Evolutionary conservation across 2,888 invertebrate genomes (phyloP).

Genomic region (Lepidochitona cinerea): DNA sequence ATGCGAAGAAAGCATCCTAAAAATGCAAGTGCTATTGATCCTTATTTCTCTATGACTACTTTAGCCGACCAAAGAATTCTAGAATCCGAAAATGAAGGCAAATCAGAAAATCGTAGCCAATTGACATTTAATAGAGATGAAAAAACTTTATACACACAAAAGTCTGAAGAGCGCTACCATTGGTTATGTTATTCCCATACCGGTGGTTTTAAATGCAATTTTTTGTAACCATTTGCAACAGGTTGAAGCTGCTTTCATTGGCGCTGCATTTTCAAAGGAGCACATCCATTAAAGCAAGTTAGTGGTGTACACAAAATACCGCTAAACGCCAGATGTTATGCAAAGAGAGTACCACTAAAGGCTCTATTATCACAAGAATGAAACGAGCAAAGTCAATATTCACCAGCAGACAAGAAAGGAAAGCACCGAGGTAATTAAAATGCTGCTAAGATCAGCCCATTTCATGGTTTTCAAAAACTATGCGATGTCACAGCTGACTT

Average conservation of each 20-base stretch:
- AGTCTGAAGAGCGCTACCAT: too few species aligned
- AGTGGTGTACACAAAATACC: not conserved
- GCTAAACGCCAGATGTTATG: not conserved
- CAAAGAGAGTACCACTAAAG: not conserved
- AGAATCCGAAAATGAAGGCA: too few species aligned
- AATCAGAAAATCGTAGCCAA: too few species aligned
- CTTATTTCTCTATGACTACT: too few species aligned
- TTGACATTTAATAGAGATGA: too few species aligned
- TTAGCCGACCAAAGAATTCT: too few species aligned
- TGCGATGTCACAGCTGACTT: too few species aligned
- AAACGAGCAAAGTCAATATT: not conserved
- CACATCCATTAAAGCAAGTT: not conserved
- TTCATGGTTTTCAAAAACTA: not conserved
- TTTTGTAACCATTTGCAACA: not conserved
- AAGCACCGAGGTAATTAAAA: not conserved
- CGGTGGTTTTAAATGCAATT: too few species aligned
- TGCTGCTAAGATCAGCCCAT: not conserved
- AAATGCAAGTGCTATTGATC: too few species aligned
- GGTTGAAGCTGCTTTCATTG: not conserved
- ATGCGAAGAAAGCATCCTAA: too few species aligned
- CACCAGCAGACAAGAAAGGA: not conserved
- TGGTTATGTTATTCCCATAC: too few species aligned
- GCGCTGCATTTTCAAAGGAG: not conserved
- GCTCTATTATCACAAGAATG: not conserved
- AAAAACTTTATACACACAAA: too few species aligned